phyloP scores from a whole-genome alignment of 92 coral and sea anemone species.

The Zoanthus sansibaricus region DNA sequence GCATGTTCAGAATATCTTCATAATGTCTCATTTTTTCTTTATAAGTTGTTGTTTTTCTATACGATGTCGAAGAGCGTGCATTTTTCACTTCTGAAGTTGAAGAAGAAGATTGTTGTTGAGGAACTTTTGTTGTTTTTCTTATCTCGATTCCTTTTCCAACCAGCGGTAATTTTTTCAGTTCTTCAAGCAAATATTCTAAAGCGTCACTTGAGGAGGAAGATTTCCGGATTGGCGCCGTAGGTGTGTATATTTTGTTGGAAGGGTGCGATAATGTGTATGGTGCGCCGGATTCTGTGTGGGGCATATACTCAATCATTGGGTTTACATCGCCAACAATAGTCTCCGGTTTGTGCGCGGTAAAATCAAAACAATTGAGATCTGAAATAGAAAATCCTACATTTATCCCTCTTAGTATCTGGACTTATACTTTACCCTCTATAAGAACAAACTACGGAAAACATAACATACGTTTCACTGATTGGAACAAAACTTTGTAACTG shows the following conservation, averaged over 20 bases:
- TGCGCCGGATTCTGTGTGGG: slow-evolving; percentile 84
- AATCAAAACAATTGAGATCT: slow-evolving; percentile 94
- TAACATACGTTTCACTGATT: too few relatives aligned
- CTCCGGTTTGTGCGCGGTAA: slow-evolving; percentile 69
- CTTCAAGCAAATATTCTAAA: slow-evolving; percentile 67
- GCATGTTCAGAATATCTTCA: slow-evolving; percentile 80
- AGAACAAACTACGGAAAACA: too few relatives aligned
- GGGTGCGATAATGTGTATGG: slow-evolving; percentile 75
- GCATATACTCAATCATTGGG: slow-evolving; percentile 98
- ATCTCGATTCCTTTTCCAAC: not conserved
- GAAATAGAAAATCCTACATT: not conserved
- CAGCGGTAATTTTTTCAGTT: slow-evolving; percentile 75
- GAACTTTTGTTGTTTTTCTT: not conserved
- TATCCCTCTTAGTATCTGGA: too few relatives aligned
- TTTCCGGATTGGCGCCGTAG: slow-evolving; percentile 9
- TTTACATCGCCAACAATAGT: slow-evolving; percentile 85
- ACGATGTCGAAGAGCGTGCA: slow-evolving; percentile 20
- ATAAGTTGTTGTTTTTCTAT: slow-evolving; percentile 36
- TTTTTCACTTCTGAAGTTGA: not conserved
- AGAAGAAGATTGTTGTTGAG: not conserved
- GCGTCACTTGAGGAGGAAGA: slow-evolving; percentile 44
- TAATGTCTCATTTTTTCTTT: slow-evolving; percentile 74
- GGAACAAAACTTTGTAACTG: too few relatives aligned
- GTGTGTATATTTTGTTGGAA: slow-evolving; percentile 29
- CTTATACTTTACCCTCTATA: too few relatives aligned